Evolutionary conservation across 2,113 vertebrate species (phyloP), one percentile per base, ranked within the genome.

Genomic region (Octodon degus): DNA sequence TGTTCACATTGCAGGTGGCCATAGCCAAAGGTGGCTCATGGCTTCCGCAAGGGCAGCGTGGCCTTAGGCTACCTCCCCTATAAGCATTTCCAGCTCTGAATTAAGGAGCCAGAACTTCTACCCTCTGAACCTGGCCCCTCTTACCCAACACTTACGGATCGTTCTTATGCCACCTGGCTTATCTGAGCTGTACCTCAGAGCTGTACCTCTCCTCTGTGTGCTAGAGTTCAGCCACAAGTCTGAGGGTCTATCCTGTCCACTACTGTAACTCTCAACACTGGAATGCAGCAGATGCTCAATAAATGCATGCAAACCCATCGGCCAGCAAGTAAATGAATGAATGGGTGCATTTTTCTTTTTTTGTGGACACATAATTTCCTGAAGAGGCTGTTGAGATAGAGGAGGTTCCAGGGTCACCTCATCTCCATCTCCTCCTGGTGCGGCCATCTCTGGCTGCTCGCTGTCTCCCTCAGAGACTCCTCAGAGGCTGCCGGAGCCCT

Each of bases 21-120:
- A 14, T 14, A 24, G 20, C 5, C 37, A 0, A 1, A 0, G 0
- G 9, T 11, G 60, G n/a, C 0, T n/a, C 13, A 5, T 11, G 81
- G 74, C 40, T 2, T 13, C 72, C 22, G 0, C 7, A 0, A 2
- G 40, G 62, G 5, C 40, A 11, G 19, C 17, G 1, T 12, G 17
- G 60, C 1, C 19, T 20, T 9, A 4, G 60, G 6, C 20, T 0
- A 12, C 0, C 4, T 12, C 53, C 62, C 20, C 11, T 0, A 20
- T 1, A 5, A 27, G 50, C n/a, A 19, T 5, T 27, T 7, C 14
- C 27, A 63, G 27, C 0, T 58, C 79, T 67, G 19, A 25, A 40
- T 43, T 37, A 76, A 76, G 72, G 24, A 2, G 8, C 3, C 27
- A 1, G 55, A 34, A 65, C 37, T 22, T 65, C 25, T 30, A 30